Evolutionary conservation across 2,888 invertebrate genomes (phyloP), one percentile per base, ranked within the genome.

Genomic region (Sarcophaga subvicina): DNA sequence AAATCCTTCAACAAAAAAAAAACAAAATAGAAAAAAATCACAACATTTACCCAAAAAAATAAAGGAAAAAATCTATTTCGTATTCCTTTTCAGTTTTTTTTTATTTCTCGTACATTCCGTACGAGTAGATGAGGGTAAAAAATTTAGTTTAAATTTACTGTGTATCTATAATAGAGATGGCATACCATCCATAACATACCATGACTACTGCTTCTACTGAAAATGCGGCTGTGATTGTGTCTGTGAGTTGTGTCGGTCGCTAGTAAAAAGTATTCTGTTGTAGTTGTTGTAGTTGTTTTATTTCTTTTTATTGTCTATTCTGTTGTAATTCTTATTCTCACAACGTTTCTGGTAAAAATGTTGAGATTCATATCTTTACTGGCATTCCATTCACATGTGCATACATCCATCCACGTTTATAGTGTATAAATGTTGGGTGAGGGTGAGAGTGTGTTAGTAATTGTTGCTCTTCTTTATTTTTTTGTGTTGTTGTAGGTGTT

Each of bases 41-140:
- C 54, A 75, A 60, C 20, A 79, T 75, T 73, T 80, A 49, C 12
- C 12, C 54, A 14, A 20, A 17, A 75, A 27, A 25, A 47, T n/a
- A 63, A 27, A 2, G 20, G 2, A 20, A 72, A 72, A 70, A 67
- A 73, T 54, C 17, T 54, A 54, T 54, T 54, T 54, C 0, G 54
- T 54, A 73, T 45, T 75, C 59, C 22, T 84, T 75, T 73, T 75
- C 49, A 49, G n/a, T 8, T 59, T 45, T 69, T 69, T 69, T 77
- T 77, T 60, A 14, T 5, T 49, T 64, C 71, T 25, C 27, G 22
- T 37, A 5, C 54, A 64, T 80, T 71, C 20, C 22, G 27, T 64
- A 12, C 22, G 45, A 59, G 37, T 45, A 20, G 4, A 37, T 37
- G 54, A 54, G 54, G 12, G 17, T 54, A 54, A 54, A 54, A 72